phyloP scores from a whole-genome alignment of 92 coral and sea anemone genomes.

The Actinernus sp. region DNA sequence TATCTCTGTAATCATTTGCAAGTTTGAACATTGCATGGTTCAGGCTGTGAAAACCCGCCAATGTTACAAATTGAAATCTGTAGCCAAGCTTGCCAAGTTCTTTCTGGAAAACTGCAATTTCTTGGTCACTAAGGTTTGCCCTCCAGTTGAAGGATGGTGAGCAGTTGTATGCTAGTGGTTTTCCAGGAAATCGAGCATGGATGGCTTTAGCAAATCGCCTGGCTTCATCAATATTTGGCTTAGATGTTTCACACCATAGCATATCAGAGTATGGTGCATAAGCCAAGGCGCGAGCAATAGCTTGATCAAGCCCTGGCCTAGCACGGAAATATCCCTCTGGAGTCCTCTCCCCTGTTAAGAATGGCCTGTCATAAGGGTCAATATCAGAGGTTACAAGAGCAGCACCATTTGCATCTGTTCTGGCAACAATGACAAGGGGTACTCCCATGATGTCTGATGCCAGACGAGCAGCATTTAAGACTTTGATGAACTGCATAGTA shows the following conservation, averaged over 20 bases:
- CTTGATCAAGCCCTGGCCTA: conserved; percentile 88
- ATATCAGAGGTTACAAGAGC: conserved; percentile 94
- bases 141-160: conserved; percentile 99
- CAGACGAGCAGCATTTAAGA: conserved; percentile 94
- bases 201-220: conserved; percentile 88
- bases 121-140: conserved; percentile 91
- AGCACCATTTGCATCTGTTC: conserved; percentile 98
- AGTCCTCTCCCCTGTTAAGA: conserved; percentile 95
- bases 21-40: conserved; percentile 99
- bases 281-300: conserved; percentile 90
- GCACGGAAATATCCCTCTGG: conserved; percentile 95
- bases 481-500: conserved; percentile 92
- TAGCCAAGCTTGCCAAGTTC: conserved; percentile 95
- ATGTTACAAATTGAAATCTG: conserved; percentile 95
- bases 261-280: conserved; percentile 99
- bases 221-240: conserved; percentile 94
- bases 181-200: conserved; percentile 92
- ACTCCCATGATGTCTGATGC: conserved; percentile 92
- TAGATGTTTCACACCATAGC: conserved; percentile 96
- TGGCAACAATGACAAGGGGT: conserved; percentile 91
- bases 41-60: conserved; percentile 96
- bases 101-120: conserved; percentile 91
- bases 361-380: conserved; percentile 93
- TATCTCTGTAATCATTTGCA: conserved; percentile 83
- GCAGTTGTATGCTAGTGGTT: conserved; percentile 99